A percentile compares a stretch with the other conserved stretches of the same genome.
phyloP scores from a whole-genome alignment of 2,888 invertebrate species.

The Salpingus planirostris region DNA sequence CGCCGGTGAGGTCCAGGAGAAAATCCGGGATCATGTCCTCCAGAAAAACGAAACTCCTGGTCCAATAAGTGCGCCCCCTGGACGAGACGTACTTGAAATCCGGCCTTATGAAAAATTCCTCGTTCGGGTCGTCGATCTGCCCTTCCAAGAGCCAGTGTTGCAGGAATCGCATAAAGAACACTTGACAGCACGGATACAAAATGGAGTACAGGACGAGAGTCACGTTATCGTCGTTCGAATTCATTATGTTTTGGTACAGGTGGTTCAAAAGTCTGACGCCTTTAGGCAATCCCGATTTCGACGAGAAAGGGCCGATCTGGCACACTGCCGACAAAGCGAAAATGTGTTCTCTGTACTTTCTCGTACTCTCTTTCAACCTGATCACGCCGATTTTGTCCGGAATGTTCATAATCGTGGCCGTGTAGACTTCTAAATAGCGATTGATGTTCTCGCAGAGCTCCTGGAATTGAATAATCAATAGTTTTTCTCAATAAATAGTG shows the following conservation, averaged over 20 bases:
- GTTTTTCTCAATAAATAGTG: too few species aligned
- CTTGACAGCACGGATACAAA: conserved; percentile 37
- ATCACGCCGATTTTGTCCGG: conserved; percentile 28
- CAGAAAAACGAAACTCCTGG: conserved; percentile 50
- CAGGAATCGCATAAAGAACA: conserved; percentile 52
- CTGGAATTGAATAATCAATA: too few species aligned
- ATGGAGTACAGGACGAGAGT: conserved; percentile 47
- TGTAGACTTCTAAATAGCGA: conserved; percentile 51
- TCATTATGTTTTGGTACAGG: conserved; percentile 53
- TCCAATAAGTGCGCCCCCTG: conserved; percentile 58
- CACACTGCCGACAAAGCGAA: conserved; percentile 48
- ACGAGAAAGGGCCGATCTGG: conserved; percentile 39
- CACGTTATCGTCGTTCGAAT: conserved; percentile 48
- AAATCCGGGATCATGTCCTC: conserved; percentile 57
- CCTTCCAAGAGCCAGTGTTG: conserved; percentile 84
- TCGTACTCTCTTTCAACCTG: conserved; percentile 37
- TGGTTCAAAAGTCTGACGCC: conserved; percentile 57
- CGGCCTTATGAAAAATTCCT: conserved; percentile 77
- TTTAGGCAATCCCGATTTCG: conserved; percentile 27
- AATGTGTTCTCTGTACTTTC: conserved; percentile 46
- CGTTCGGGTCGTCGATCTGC: conserved; percentile 65
- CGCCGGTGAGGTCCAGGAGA: conserved; percentile 51
- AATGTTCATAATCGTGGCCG: conserved; percentile 38
- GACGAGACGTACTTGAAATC: conserved; percentile 57
- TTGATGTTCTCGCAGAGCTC: conserved; percentile 54